These are phyloP conservation scores for Florisuga fusca DNA, from an alignment of 2,797 vertebrate genomes.

Conservation along the genomic window DNA sequence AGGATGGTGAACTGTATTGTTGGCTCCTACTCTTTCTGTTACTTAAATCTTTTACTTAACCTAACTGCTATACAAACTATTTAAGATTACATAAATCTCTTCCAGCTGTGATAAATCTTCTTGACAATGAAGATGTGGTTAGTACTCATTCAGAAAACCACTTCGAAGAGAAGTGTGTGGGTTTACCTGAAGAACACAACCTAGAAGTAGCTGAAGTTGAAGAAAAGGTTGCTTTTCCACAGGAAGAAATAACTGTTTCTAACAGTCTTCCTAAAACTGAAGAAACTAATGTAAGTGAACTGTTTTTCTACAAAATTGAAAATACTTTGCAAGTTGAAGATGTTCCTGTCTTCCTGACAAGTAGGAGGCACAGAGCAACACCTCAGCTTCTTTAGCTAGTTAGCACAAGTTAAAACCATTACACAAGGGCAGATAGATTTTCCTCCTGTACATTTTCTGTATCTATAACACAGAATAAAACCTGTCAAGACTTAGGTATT, in stretches of 20 bases:
- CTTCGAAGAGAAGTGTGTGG: constrained; percentile 64
- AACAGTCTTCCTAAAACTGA: constrained; percentile 42
- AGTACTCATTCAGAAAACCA: constrained; percentile 76
- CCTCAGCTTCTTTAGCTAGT: not conserved
- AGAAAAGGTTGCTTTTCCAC: constrained; percentile 60
- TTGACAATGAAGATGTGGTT: constrained; percentile 82
- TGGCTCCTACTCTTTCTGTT: not conserved
- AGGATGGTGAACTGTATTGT: not conserved
- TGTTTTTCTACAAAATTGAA: not conserved
- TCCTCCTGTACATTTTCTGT: not conserved
- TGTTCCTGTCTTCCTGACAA: not conserved
- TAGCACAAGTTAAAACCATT: not conserved
- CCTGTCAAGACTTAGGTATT: not conserved
- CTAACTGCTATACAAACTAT: too few relatives aligned
- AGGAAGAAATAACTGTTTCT: constrained; percentile 47
- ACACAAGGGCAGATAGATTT: fast-evolving
- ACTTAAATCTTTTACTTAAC: not conserved
- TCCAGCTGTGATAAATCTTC: constrained; percentile 84
- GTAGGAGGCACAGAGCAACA: not conserved
- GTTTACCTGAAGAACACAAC: constrained; percentile 73
- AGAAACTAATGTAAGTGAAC: constrained; percentile 74
- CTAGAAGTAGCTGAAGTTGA: constrained; percentile 84
- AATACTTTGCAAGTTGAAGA: not conserved
- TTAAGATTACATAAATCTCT: not conserved
- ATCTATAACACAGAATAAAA: not conserved